These are phyloP conservation scores for Hymenochirus boettgeri DNA, from an alignment of 2,113 vertebrate genomes.

Conservation along the genomic window DNA sequence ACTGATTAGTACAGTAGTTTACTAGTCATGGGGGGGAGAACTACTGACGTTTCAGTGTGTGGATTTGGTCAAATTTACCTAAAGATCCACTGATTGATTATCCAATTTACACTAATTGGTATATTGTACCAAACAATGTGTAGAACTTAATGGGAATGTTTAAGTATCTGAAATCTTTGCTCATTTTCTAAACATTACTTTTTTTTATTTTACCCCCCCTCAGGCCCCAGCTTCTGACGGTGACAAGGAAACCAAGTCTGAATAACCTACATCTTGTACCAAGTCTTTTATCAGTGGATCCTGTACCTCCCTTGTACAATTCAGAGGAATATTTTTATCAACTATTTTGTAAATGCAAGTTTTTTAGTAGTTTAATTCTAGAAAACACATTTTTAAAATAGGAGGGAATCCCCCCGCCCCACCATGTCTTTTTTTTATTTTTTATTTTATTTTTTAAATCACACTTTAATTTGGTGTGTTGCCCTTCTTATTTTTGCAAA, in stretches of 20 bases:
- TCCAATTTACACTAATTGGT: no score
- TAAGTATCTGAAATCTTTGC: no score
- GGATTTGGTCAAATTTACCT: no score
- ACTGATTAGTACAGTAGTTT: no score
- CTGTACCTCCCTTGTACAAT: slow-evolving; percentile 86
- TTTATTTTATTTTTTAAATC: neutral
- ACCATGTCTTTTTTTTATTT: slow-evolving; percentile 57
- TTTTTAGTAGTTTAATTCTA: slow-evolving; percentile 86
- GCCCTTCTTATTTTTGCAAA: neutral
- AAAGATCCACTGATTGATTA: no score
- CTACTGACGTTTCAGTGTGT: no score
- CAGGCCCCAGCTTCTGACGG: slow-evolving; percentile 68
- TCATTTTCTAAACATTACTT: no score
- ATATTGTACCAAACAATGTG: no score
- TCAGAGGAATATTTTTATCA: slow-evolving; percentile 98
- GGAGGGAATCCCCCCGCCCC: slow-evolving; percentile 59
- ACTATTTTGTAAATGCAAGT: slow-evolving; percentile 93
- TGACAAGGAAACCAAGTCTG: slow-evolving; percentile 74
- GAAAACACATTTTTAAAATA: slow-evolving; percentile 70
- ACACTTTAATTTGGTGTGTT: neutral
- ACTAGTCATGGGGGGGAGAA: no score
- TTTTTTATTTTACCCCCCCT: slow-evolving; percentile 45
- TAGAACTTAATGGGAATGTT: no score
- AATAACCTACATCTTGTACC: slow-evolving; percentile 62
- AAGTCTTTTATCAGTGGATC: slow-evolving; percentile 59